phyloP scores from a whole-genome alignment of 1,140 invertebrate species.

The Notospermus geniculatus region DNA sequence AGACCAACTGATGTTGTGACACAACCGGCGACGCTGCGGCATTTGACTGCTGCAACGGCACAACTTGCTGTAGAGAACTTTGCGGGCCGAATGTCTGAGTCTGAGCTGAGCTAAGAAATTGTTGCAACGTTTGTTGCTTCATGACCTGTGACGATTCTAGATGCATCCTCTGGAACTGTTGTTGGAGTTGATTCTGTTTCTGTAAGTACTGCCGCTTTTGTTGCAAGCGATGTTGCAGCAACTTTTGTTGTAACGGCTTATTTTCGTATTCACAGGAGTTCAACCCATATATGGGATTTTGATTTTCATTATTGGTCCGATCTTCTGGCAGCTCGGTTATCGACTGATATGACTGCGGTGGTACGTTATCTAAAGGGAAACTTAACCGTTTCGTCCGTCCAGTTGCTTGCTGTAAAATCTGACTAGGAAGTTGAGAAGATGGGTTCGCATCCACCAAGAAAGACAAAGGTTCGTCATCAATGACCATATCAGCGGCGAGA shows the following conservation, averaged over 20 bases:
- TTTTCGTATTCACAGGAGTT: conserved; percentile 11
- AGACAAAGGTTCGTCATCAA: conserved; percentile 24
- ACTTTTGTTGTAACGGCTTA: conserved; percentile 67
- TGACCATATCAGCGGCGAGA: conserved; percentile 13
- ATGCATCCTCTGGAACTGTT: conserved; percentile 40
- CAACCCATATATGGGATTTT: neutral
- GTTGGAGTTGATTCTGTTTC: conserved; percentile 71
- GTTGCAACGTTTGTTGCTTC: no score
- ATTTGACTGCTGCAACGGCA: no score
- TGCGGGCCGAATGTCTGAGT: no score
- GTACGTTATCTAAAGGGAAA: conserved; percentile 59
- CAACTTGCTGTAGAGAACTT: no score
- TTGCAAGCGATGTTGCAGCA: conserved; percentile 75
- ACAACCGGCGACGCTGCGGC: no score
- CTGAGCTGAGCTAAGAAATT: no score
- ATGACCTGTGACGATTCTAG: neutral
- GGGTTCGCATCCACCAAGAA: conserved; percentile 25
- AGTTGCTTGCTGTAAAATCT: conserved; percentile 29
- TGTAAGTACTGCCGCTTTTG: conserved; percentile 78
- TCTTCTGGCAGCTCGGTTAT: conserved; percentile 31
- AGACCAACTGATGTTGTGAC: no score
- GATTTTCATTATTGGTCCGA: neutral
- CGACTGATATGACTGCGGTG: conserved; percentile 45
- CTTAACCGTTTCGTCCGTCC: conserved; percentile 66
- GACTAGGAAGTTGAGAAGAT: conserved; percentile 40